Evolutionary conservation across 2,113 vertebrate species (phyloP), one percentile per base, ranked within the genome.

Genomic region (Siniperca chuatsi): DNA sequence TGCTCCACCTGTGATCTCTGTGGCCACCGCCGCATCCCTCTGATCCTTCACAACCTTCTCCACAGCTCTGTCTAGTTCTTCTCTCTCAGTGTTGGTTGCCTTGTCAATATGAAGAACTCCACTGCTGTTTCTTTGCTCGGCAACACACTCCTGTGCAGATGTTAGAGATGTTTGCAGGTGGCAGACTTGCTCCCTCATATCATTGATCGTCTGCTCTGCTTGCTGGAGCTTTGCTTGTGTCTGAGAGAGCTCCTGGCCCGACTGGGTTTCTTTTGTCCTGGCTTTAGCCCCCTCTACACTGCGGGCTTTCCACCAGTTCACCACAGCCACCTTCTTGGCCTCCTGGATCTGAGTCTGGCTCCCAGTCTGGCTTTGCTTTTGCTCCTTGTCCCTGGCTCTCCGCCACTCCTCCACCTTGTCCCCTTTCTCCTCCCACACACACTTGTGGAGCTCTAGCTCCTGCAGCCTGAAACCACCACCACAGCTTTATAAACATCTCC

Each of bases 391-490:
- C 78, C 80, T 76, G 58, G 61, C 48, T 87, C 84, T 92, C 90
- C 73, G 40, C 23, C 58, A 89, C 83, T 94, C 92, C 75, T 93
- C 91, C 88, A 92, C 89, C 87, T 93, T 91, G 58, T 94, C 92
- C 72, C 87, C 91, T 84, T 85, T 91, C 77, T 94, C 92, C 88
- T 92, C 93, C 93, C 94, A 91, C 61, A 87, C 87, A 80, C 76
- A 69, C 73, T 84, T 93, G 61, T 93, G 92, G 57, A 93, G 92
- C 84, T 95, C 93, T 64, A 96, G 90, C 77, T 96, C 95, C 86
- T 92, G 93, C 58, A 95, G 91, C 74, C 96, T 96, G 90, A 90
- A 94, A 93, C 81, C 89, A 93, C 82, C 89, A 88, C 74, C 78
- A 62, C 13, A 82, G 77, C 71, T 91, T 89, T 87, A 87, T 94